Conservation (phyloP, 2,797 vertebrate species). For the Eulemur coronatus region DNA sequence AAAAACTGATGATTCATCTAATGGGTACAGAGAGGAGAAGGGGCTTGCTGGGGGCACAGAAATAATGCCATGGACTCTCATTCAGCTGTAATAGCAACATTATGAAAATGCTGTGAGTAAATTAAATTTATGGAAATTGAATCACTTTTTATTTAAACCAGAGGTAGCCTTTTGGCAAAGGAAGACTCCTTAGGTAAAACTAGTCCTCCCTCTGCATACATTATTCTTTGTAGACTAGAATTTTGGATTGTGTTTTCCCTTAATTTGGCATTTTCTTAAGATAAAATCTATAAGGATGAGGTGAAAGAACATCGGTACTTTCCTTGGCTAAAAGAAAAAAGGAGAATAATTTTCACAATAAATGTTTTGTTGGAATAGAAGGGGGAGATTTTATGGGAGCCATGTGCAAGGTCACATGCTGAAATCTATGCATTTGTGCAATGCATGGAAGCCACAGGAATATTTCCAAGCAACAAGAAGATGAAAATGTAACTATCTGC, state of each 20-base stretch:
- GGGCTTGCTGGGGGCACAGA: background rate
- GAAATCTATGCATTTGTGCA: background rate
- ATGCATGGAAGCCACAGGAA: background rate
- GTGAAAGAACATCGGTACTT: background rate
- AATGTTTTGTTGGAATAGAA: background rate
- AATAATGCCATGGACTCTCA: background rate
- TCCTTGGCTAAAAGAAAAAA: background rate
- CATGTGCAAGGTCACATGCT: background rate
- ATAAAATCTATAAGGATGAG: background rate
- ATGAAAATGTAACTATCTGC: background rate
- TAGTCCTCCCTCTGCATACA: background rate
- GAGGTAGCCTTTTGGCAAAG: background rate
- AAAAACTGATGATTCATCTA: background rate
- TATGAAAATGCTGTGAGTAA: constrained; percentile 2
- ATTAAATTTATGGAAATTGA: constrained; percentile 11
- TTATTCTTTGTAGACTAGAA: constrained; percentile 14
- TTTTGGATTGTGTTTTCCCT: background rate
- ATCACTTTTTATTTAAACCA: constrained; percentile 24
- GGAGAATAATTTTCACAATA: constrained; percentile 22
- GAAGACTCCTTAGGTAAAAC: background rate
- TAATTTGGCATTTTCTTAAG: background rate
- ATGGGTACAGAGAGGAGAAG: background rate
- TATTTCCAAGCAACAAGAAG: constrained; percentile 1
- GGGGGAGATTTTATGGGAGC: background rate
- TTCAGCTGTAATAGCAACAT: background rate